Base-by-base conservation (phyloP, 1,140 invertebrate species). In the Cylas formicarius region DNA sequence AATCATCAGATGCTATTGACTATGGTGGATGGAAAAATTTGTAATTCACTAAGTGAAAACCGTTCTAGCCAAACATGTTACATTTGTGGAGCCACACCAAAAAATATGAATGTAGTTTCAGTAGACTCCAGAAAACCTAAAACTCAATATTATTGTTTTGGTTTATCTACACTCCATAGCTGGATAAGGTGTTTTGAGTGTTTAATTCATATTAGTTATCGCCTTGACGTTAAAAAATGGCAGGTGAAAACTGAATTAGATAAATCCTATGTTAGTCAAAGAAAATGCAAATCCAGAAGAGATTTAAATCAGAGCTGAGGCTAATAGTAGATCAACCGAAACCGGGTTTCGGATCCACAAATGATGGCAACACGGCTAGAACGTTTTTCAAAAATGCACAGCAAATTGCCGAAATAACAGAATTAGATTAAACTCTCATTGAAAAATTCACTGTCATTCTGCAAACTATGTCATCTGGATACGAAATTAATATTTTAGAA, bases 321-420 rank as follows among this genome's bases (percentile, higher is more conserved):
- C 23, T 55, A 16, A 19, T 55, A 29, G 23, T 58, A 6, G 55
- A 58, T 48, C 21, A 37, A 31, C 44, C 43, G 10, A 55, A 51
- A 40, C 49, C 35, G n/a, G 56, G 53, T n/a, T 52, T 38, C 40
- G 62, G 62, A 14, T 55, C 51, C 8, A 58, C 60, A 5, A 67
- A 66, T 41, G 58, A 62, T 46, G 61, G 60, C 10, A 67, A 68
- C 48, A 63, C 59, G 8, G 56, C 53, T 13, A 53, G 64, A 44
- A 38, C 31, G 42, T 65, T 67, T 53, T 67, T 65, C 39, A 27
- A 38, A 29, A 32, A 64, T 39, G 40, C 55, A n/a, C 36, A 50
- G 28, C 36, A 55, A 50, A 49, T 57, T 44, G 48, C 57, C 39
- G 34, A 48, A 39, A 66, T 68, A 23, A 67, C 47, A 14, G 59